phyloP scores from a whole-genome alignment of 2,113 vertebrate species.

The Cyphomyrus plagiostoma region DNA sequence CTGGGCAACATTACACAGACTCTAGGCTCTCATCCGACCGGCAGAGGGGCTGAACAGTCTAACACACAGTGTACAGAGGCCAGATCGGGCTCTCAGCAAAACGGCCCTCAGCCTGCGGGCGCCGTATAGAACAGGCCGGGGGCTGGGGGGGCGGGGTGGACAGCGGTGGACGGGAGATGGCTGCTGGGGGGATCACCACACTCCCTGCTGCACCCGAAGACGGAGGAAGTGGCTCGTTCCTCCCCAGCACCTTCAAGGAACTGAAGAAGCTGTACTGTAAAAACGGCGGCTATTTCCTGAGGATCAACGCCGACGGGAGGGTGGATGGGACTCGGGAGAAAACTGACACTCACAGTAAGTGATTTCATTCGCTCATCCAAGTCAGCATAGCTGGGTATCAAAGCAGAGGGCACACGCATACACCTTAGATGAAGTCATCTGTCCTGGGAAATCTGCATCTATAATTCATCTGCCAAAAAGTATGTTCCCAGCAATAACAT shows the following conservation, averaged over 20 bases:
- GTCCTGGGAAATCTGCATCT: neutral
- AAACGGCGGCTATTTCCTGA: constrained; percentile 90
- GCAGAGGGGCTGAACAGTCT: constrained; percentile 34
- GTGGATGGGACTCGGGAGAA: constrained; percentile 94
- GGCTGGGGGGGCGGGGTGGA: constrained; percentile 10
- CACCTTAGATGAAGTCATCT: neutral
- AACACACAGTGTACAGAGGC: constrained; percentile 26
- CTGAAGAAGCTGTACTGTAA: constrained; percentile 93
- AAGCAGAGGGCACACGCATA: neutral
- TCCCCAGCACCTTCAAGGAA: constrained; percentile 82
- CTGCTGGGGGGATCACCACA: constrained; percentile 77
- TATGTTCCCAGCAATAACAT: neutral
- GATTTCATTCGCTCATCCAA: constrained; percentile 7
- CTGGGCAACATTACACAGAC: constrained; percentile 54
- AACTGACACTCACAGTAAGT: constrained; percentile 85
- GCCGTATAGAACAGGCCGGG: neutral
- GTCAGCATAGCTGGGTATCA: neutral
- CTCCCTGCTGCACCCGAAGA: constrained; percentile 73
- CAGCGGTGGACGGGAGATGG: constrained; percentile 50
- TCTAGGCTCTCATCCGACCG: constrained; percentile 31
- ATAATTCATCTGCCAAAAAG: neutral
- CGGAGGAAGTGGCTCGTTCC: constrained; percentile 65
- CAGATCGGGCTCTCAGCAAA: neutral
- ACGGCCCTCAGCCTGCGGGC: neutral
- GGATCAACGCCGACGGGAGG: constrained; percentile 80